Evolutionary conservation across 2,113 vertebrate species (phyloP).

Genomic region (Cathartes aura): DNA sequence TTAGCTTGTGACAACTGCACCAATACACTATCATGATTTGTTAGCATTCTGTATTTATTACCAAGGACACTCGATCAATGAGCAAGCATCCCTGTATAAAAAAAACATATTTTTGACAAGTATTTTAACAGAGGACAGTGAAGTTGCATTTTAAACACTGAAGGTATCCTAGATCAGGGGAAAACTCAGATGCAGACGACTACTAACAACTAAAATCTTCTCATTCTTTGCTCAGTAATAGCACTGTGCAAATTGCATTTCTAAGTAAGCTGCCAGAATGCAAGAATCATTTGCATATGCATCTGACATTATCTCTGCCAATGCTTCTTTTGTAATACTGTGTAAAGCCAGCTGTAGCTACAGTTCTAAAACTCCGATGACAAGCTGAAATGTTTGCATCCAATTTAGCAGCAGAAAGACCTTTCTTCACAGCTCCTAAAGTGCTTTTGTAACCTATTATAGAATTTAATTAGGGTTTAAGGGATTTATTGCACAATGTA

Average conservation of each 20-base stretch:
- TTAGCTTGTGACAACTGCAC: not conserved
- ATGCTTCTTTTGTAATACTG: not conserved
- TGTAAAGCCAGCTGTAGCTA: slow-evolving; percentile 10
- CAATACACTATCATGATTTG: too few species aligned
- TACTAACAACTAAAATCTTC: not conserved
- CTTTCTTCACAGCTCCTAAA: slow-evolving; percentile 16
- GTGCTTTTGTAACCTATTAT: slow-evolving; percentile 7
- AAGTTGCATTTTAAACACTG: not conserved
- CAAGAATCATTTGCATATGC: not conserved
- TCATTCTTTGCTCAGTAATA: not conserved
- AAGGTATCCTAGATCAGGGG: not conserved
- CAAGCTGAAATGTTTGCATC: slow-evolving; percentile 37
- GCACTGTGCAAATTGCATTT: not conserved
- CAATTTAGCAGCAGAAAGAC: slow-evolving; percentile 9
- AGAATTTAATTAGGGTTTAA: slow-evolving; percentile 31
- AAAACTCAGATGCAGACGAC: not conserved
- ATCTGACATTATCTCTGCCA: not conserved
- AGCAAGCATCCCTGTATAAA: not conserved
- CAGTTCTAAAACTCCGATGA: not conserved
- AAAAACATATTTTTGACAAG: not conserved
- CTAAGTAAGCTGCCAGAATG: not conserved
- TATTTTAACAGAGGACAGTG: not conserved
- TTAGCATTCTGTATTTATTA: not conserved
- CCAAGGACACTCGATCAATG: not conserved
- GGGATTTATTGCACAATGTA: not conserved